These are phyloP conservation scores for Loripinus fragilis DNA, from an alignment of 2,888 invertebrate species.

Conservation along the genomic window DNA sequence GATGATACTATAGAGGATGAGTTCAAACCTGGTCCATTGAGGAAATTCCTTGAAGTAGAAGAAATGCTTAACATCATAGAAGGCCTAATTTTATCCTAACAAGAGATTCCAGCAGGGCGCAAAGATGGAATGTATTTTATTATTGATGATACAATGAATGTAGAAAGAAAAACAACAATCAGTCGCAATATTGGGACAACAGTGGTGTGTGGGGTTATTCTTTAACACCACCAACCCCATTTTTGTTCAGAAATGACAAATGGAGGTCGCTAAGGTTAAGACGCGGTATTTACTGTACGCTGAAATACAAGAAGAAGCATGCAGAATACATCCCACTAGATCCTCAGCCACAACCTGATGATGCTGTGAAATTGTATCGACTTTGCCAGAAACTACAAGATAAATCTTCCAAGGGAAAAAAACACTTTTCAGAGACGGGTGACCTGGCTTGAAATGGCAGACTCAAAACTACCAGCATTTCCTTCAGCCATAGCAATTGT, in stretches of 20 bases:
- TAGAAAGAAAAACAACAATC: conserved; percentile 15
- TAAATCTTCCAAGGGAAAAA: neutral
- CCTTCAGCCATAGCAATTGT: neutral
- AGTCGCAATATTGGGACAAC: conserved; percentile 32
- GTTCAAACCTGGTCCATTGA: neutral
- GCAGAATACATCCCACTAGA: neutral
- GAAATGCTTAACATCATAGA: neutral
- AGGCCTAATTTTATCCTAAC: neutral
- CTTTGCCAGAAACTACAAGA: neutral
- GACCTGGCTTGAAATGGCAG: neutral
- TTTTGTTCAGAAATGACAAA: neutral
- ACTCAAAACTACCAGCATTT: neutral
- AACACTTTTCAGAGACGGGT: neutral
- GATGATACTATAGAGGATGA: neutral
- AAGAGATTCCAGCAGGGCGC: neutral
- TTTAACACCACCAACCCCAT: neutral
- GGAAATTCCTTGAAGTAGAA: neutral
- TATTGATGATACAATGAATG: neutral
- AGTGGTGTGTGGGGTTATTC: conserved; percentile 25
- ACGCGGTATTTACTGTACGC: neutral
- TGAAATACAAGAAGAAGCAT: neutral
- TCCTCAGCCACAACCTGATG: neutral
- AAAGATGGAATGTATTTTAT: neutral
- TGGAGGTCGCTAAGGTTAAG: neutral
- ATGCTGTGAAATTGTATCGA: neutral